Evolutionary conservation across 2,797 vertebrate species (phyloP).

Genomic region (Mallotus villosus): DNA sequence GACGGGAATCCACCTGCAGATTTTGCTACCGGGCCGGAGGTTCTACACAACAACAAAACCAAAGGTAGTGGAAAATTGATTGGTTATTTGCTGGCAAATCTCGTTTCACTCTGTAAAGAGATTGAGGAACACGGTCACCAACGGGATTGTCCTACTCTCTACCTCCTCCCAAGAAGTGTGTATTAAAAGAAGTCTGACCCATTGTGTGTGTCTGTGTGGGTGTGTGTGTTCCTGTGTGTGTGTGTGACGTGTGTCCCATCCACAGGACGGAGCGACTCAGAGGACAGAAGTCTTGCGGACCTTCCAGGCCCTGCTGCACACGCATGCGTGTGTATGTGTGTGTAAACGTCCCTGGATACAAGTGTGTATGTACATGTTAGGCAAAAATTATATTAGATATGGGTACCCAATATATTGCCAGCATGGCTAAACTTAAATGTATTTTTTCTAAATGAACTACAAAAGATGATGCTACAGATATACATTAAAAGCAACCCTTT

Average conservation of each 20-base stretch:
- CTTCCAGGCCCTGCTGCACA: slow-evolving; percentile 81
- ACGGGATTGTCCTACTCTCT: slow-evolving; percentile 65
- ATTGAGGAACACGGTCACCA: slow-evolving; percentile 29
- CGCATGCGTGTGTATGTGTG: slow-evolving; percentile 42
- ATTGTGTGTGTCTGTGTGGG: slow-evolving; percentile 23
- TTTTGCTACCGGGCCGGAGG: background rate
- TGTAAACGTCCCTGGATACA: slow-evolving; percentile 2
- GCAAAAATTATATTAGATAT: slow-evolving; percentile 14
- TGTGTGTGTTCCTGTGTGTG: slow-evolving; percentile 43
- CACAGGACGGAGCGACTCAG: slow-evolving; percentile 75
- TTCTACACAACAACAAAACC: background rate
- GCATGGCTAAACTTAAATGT: background rate
- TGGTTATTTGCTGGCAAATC: background rate
- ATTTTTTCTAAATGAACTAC: background rate
- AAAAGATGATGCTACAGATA: background rate
- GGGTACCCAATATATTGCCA: background rate
- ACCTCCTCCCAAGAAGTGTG: slow-evolving; percentile 56
- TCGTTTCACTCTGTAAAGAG: background rate
- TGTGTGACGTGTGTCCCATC: slow-evolving; percentile 55
- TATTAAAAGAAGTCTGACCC: slow-evolving; percentile 33
- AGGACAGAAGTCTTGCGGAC: slow-evolving; percentile 77
- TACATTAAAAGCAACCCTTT: slow-evolving; percentile 43
- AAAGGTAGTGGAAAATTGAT: background rate
- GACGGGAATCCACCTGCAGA: background rate
- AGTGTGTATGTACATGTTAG: slow-evolving; percentile 18